Evolutionary conservation across 2,113 vertebrate species (phyloP).

Genomic region (Stegostoma tigrinum): DNA sequence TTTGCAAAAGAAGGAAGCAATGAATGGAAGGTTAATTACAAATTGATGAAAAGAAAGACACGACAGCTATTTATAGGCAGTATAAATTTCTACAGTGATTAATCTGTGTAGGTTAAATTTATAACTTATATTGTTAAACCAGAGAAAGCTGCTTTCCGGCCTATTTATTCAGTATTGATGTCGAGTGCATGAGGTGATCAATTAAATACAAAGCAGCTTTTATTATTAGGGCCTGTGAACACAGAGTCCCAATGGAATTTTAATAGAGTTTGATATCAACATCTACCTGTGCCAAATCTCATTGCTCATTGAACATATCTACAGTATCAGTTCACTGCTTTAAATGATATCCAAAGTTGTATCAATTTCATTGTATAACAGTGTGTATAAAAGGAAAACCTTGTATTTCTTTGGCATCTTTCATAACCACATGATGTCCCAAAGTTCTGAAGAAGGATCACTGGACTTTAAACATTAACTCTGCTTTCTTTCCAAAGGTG

Average conservation of each 20-base stretch:
- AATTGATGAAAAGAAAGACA: neutral
- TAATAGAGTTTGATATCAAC: neutral
- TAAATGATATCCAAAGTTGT: neutral
- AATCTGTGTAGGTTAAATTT: neutral
- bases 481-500: too few species aligned
- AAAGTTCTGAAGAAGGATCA: neutral
- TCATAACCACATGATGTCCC: neutral
- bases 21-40: neutral
- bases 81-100: neutral
- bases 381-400: neutral
- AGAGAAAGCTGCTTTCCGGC: neutral
- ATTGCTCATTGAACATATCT: neutral
- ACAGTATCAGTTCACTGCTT: neutral
- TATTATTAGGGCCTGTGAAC: neutral
- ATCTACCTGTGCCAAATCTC: neutral
- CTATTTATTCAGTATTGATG: neutral
- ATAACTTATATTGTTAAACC: neutral
- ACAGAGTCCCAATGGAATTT: neutral
- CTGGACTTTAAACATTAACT: too few species aligned
- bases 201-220: neutral
- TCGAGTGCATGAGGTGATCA: neutral
- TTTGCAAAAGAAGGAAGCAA: neutral
- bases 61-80: neutral
- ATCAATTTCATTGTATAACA: neutral
- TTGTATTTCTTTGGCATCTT: neutral